phyloP scores from a whole-genome alignment of 1,140 invertebrate genomes.

The Melitaea cinxia region DNA sequence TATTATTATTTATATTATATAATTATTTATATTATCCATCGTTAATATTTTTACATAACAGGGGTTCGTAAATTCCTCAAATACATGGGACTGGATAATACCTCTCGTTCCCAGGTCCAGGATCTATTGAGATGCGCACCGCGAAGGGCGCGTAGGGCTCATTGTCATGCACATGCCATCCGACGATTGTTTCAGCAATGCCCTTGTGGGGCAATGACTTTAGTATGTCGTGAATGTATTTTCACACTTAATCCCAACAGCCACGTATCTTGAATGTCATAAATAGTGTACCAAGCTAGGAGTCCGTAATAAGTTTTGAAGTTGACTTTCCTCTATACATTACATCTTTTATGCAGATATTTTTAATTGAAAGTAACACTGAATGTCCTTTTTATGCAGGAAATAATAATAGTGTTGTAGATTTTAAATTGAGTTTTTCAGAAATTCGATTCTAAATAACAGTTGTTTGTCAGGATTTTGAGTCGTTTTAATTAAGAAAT shows the following conservation, averaged over 20 bases:
- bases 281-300: background rate
- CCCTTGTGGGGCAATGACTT: conserved; percentile 25
- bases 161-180: conserved; percentile 21
- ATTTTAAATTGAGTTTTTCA: background rate
- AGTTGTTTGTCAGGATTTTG: background rate
- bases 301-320: too few species aligned
- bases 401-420: background rate
- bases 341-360: background rate
- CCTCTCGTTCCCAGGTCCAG: conserved; percentile 34
- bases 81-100: conserved; percentile 34
- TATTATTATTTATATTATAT: too few species aligned
- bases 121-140: conserved; percentile 44
- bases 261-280: background rate
- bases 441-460: background rate
- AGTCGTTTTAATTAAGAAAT: background rate
- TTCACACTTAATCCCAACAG: conserved; percentile 12
- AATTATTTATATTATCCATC: too few species aligned
- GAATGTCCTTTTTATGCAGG: background rate
- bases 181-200: conserved; percentile 28
- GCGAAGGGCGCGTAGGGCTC: conserved; percentile 29
- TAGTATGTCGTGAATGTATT: conserved; percentile 17
- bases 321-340: background rate
- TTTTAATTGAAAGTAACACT: background rate
- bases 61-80: conserved; percentile 12
- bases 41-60: background rate